phyloP scores from a whole-genome alignment of 1,140 invertebrate genomes.

The Drosophila subpulchrella region DNA sequence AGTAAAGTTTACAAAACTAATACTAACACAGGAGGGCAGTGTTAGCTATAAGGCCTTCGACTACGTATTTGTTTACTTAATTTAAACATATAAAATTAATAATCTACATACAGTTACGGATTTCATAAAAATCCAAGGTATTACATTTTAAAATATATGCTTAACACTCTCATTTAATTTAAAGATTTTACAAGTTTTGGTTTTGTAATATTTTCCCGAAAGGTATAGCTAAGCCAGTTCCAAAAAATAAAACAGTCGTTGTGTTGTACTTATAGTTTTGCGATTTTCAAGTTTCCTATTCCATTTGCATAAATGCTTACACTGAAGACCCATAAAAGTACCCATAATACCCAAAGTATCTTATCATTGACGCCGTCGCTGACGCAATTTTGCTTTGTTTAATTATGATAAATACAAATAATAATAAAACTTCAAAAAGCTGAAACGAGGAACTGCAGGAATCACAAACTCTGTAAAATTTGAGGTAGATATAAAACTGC shows the following conservation, averaged over 20 bases:
- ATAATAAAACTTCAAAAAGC: conserved; percentile 58
- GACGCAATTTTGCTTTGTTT: conserved; percentile 71
- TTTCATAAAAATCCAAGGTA: too few species aligned
- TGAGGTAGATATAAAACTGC: conserved; percentile 36
- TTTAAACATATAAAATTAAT: too few species aligned
- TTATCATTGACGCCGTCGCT: conserved; percentile 52
- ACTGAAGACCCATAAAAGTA: conserved; percentile 12
- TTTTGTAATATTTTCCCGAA: too few species aligned
- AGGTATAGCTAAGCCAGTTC: too few species aligned
- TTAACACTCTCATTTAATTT: too few species aligned
- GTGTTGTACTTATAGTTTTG: not conserved
- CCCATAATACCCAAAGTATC: conserved; percentile 8
- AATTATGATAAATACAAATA: conserved; percentile 75
- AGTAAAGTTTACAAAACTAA: not conserved
- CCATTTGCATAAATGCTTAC: conserved; percentile 31
- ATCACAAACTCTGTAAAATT: conserved; percentile 63
- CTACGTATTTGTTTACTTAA: too few species aligned
- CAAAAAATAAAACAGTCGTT: too few species aligned
- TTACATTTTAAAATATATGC: too few species aligned
- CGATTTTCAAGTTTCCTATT: not conserved
- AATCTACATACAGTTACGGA: too few species aligned
- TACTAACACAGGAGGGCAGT: not conserved
- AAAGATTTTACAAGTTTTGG: too few species aligned
- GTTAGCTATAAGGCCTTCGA: too few species aligned
- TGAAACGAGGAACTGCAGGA: conserved; percentile 23